Conservation (phyloP, 2,888 invertebrate species). For the Lithophane semibrunnea region DNA sequence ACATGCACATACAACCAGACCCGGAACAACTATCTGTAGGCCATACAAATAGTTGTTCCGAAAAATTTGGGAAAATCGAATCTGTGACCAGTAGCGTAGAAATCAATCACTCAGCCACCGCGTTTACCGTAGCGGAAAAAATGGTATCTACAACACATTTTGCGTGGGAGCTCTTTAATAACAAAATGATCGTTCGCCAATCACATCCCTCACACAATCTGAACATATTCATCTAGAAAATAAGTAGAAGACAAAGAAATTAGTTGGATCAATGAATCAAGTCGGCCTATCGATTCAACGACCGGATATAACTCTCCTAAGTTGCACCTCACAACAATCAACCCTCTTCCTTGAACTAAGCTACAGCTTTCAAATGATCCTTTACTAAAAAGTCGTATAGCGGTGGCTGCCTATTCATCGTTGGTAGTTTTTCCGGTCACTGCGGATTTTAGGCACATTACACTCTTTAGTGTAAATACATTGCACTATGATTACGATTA, state of each 20-base stretch:
- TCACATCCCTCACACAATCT: conserved; percentile 18
- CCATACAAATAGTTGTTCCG: conserved; percentile 32
- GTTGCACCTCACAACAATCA: conserved; percentile 19
- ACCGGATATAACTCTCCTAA: conserved; percentile 22
- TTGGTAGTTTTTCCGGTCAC: conserved; percentile 12
- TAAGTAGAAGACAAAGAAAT: conserved; percentile 36
- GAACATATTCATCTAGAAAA: conserved; percentile 38
- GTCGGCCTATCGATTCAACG: neutral
- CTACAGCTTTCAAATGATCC: conserved; percentile 19
- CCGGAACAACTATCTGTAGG: conserved; percentile 25
- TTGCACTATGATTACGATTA: conserved; percentile 17
- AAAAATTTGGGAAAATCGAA: neutral
- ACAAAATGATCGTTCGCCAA: conserved; percentile 3
- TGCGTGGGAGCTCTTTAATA: conserved; percentile 13
- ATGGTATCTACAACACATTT: conserved; percentile 5
- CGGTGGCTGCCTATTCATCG: conserved; percentile 12
- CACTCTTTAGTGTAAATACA: conserved; percentile 16
- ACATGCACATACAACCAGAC: conserved; percentile 17
- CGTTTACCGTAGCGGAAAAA: neutral
- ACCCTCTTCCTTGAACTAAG: conserved; percentile 15
- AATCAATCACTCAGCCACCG: conserved; percentile 10
- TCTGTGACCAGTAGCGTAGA: conserved; percentile 25
- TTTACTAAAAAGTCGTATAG: conserved; percentile 16
- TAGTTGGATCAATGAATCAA: conserved; percentile 24
- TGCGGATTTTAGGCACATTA: conserved; percentile 8